A percentile compares a stretch with the other conserved stretches of the same genome.
phyloP scores from a whole-genome alignment of 2,888 invertebrate species.

The Alsophila aescularia region DNA sequence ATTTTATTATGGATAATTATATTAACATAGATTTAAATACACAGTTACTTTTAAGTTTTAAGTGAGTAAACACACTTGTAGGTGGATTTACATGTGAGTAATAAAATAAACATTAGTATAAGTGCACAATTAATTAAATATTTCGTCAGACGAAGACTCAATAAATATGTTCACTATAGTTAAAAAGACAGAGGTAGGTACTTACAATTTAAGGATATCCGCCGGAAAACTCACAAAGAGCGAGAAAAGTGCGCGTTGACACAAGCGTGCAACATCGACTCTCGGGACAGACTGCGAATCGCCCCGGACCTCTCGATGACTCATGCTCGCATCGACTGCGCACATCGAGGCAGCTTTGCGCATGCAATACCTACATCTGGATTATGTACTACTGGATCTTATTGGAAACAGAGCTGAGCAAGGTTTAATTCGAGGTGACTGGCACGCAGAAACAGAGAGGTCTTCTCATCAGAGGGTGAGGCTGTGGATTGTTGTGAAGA shows the following conservation, averaged over 20 bases:
- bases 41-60: neutral
- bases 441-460: neutral
- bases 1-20: no score
- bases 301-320: conserved; percentile 43
- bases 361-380: conserved; percentile 3
- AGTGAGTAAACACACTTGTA: neutral
- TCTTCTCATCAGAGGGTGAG: no score
- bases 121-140: neutral
- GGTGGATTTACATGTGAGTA: conserved; percentile 9
- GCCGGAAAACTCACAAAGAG: conserved; percentile 23
- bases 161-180: neutral
- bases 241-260: conserved; percentile 49
- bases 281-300: conserved; percentile 48
- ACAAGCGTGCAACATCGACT: conserved; percentile 43
- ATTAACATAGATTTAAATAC: no score
- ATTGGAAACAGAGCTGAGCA: neutral
- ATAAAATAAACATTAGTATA: conserved; percentile 22
- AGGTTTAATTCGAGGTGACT: neutral
- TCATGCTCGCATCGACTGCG: conserved; percentile 49
- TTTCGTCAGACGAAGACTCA: neutral
- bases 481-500: no score
- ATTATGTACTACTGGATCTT: neutral
- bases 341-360: neutral
- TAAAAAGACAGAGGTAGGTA: conserved; percentile 7
- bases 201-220: conserved; percentile 38